phyloP scores from a whole-genome alignment of 2,888 invertebrate species.

The Drosophila buzzatii region DNA sequence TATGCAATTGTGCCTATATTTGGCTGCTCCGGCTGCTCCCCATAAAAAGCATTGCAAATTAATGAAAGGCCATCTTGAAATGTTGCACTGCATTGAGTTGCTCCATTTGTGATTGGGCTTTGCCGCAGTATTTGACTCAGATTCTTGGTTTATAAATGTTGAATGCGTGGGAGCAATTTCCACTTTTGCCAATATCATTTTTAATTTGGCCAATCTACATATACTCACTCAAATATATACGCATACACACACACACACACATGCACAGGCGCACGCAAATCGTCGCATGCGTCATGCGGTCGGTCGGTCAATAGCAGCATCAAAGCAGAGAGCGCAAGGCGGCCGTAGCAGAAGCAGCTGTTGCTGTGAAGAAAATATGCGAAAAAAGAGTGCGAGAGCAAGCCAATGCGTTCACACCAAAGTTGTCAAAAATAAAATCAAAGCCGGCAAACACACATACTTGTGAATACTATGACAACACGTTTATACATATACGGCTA shows the following conservation, averaged over 20 bases:
- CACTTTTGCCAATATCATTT: constrained; percentile 60
- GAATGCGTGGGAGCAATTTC: constrained; percentile 71
- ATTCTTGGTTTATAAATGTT: constrained; percentile 58
- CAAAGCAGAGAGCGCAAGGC: constrained; percentile 43
- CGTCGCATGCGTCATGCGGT: constrained; percentile 71
- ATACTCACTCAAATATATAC: background rate
- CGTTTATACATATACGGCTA: constrained; percentile 19
- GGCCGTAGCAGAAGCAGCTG: constrained; percentile 52
- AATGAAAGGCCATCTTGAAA: constrained; percentile 49
- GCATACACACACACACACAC: constrained; percentile 1
- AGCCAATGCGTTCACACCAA: constrained; percentile 41
- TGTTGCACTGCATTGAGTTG: constrained; percentile 35
- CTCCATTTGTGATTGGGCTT: constrained; percentile 42
- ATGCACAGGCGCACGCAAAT: constrained; percentile 24
- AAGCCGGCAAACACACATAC: constrained; percentile 67
- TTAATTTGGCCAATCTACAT: constrained; percentile 47
- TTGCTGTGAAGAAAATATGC: constrained; percentile 25
- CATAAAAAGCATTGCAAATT: constrained; percentile 72
- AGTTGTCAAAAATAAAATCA: constrained; percentile 69
- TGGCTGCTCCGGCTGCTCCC: constrained; percentile 57
- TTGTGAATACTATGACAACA: constrained; percentile 9
- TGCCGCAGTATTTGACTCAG: constrained; percentile 39
- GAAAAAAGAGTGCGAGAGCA: constrained; percentile 9
- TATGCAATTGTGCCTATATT: constrained; percentile 62
- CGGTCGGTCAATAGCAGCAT: constrained; percentile 53